phyloP scores from a whole-genome alignment of 2,888 invertebrate species.

The Unio delphinus region DNA sequence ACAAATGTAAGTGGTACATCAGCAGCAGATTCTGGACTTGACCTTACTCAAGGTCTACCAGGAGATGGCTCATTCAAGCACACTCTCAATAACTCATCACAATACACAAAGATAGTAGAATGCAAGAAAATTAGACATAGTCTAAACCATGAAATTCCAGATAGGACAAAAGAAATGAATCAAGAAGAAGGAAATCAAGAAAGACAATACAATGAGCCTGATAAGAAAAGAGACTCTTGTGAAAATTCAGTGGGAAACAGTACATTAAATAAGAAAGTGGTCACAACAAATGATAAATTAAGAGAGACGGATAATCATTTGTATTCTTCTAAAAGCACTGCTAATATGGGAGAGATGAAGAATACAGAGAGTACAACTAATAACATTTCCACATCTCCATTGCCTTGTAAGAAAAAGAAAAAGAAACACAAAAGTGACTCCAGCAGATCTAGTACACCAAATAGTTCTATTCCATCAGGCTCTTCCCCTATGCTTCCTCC shows the following conservation, averaged over 20 bases:
- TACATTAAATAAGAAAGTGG: constrained; percentile 1
- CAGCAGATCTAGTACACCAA: constrained; percentile 12
- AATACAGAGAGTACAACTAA: constrained; percentile 1
- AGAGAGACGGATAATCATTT: background rate
- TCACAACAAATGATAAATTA: constrained; percentile 1
- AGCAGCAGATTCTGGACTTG: constrained; percentile 55
- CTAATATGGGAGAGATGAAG: background rate
- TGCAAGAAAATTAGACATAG: no score
- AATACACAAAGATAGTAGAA: no score
- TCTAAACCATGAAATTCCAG: no score
- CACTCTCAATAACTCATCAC: no score
- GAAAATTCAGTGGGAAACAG: background rate
- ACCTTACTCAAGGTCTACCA: constrained; percentile 31
- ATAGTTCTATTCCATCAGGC: background rate
- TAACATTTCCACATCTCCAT: constrained; percentile 11
- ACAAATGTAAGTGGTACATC: constrained; percentile 32
- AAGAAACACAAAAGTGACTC: constrained; percentile 13
- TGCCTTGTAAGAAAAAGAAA: constrained; percentile 24
- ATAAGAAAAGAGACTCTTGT: no score
- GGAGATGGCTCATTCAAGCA: no score
- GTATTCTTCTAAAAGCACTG: background rate
- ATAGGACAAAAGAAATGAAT: no score
- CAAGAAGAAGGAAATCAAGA: no score
- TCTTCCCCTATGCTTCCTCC: constrained; percentile 18
- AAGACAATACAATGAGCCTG: no score